Base-by-base conservation (phyloP, 1,140 invertebrate species). In the Conus ventricosus region DNA sequence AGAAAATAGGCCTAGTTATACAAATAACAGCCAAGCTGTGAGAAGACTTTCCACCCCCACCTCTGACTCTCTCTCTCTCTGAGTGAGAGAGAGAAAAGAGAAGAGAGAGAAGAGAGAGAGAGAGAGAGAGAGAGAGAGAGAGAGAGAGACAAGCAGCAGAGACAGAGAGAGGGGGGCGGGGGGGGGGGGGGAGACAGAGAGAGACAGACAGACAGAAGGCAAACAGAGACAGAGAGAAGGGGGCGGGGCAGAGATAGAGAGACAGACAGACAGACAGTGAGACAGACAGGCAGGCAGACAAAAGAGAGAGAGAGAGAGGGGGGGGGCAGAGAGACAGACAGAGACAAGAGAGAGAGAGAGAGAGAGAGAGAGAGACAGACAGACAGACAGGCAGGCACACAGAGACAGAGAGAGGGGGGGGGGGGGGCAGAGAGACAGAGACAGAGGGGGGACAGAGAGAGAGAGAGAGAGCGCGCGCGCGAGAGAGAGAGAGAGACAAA, bases 231-330 rank as follows among this genome's bases (percentile, higher is more conserved):
- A 80, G 78, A 80, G 78, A 80, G 78, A 23, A 80, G 78, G 23
- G 78, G 23, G 78, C 10, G 78, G 23, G 78, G 23, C 10, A 80
- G 78, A 80, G 78, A 80, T 1, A 80, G 78, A 80, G n/a, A n/a
- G n/a, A n/a, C n/a, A n/a, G 78, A 80, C 10, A 80, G 78, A 80
- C 10, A 80, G 78, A 80, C 10, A 80, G 78, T 13, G 78, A 80
- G 78, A 80, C 10, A 80, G 78, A 80, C 10, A 80, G 78, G 5
- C 10, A 80, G 78, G 23, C 10, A 80, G 78, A 80, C 10, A 80
- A 80, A 23, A 80, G 78, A 80, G 78, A 80, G 78, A 80, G 78
- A 80, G 78, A 80, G 78, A 5, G 78, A 80, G 78, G 5, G 78
- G 5, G 78, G 78, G 5, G 78, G 5, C 3, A 80, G 78, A 80